phyloP scores from a whole-genome alignment of 2,113 vertebrate genomes.

The Carollia perspicillata region DNA sequence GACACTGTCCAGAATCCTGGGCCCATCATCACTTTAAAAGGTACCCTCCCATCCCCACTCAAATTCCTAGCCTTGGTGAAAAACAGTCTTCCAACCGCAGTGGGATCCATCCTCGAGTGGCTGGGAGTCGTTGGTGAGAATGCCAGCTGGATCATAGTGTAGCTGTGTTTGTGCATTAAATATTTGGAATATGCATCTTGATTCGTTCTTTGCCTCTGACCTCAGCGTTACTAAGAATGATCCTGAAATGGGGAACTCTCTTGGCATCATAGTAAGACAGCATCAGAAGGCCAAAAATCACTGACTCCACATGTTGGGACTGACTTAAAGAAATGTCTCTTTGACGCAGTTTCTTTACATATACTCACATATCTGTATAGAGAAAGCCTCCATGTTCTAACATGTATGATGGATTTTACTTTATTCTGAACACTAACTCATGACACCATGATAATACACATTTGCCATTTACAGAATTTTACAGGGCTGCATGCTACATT shows the following conservation, averaged over 20 bases:
- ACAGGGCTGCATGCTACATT: not conserved
- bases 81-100: not conserved
- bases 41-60: not conserved
- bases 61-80: not conserved
- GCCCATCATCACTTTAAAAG: not conserved
- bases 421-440: constrained; percentile 39
- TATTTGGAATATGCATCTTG: not conserved
- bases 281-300: not conserved
- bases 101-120: not conserved
- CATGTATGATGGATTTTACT: not conserved
- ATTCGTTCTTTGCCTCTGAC: not conserved
- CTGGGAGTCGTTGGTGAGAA: not conserved
- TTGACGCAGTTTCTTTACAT: not conserved
- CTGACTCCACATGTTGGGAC: not conserved
- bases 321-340: not conserved
- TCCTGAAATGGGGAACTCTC: not conserved
- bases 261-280: not conserved
- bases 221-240: not conserved
- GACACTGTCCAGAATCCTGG: not conserved
- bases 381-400: not conserved
- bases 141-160: not conserved
- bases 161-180: not conserved
- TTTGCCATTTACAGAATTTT: not conserved
- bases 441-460: not conserved
- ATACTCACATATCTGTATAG: not conserved